Base-by-base conservation (phyloP, 2,888 invertebrate genomes). In the Phengaris arion region DNA sequence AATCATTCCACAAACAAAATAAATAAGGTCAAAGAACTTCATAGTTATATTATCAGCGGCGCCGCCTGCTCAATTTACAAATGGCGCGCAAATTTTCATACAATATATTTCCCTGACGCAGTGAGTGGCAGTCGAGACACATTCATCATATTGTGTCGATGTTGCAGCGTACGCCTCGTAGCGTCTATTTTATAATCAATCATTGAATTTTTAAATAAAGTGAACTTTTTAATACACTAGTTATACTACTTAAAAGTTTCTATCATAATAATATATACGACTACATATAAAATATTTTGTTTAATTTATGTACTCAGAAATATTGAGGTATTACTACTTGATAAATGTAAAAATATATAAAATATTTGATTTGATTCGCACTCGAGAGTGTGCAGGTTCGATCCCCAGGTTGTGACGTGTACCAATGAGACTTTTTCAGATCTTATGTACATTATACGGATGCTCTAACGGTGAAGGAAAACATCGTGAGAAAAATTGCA, bases 71-170 rank as follows among this genome's bases (percentile, higher is more conserved):
- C 69, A 68, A 73, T 74, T 76, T 68, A 59, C 52, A 74, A 76
- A 78, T 57, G 46, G 46, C 75, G 74, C 74, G 76, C 45, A 76
- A 72, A 68, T 76, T 76, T 73, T 74, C 69, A 74, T 76, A 73
- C 74, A 79, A 77, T 79, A 74, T 77, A 77, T 78, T 78, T 76
- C 76, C 74, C 74, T 74, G 77, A 75, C 77, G 77, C 72, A 75
- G 77, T 78, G 77, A 80, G 77, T 75, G 78, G 77, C 68, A 70
- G 76, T 57, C 77, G 77, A 74, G 76, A 77, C 74, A 77, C 80
- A 82, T 82, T 81, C 80, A 81, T 83, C 81, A 81, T 78, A n/a
- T n/a, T n/a, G 79, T 77, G 79, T 80, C 80, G 77, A 70, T 77
- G 79, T 79, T 79, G 78, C 76, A 76, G 77, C 79, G 75, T 76